Percentiles rank a stretch among this genome's conserved stretches.
Evolutionary conservation across 2,797 vertebrate species (phyloP).

Genomic region (Diplodus puntazzo): DNA sequence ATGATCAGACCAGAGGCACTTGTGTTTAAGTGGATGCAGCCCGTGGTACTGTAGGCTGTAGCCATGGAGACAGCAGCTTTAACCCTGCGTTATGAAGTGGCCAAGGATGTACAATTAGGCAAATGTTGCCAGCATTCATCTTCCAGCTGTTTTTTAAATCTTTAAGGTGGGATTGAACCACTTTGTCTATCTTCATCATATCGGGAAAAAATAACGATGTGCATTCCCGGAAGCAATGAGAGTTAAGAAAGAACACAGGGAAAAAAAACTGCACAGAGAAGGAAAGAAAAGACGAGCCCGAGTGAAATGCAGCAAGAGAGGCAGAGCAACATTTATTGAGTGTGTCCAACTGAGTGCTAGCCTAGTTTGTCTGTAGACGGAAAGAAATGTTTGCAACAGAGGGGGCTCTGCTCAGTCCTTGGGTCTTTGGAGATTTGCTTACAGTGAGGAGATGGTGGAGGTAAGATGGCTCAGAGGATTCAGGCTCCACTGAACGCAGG

Average conservation of each 20-base stretch:
- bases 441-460: constrained; percentile 78
- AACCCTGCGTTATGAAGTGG: constrained; percentile 66
- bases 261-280: constrained; percentile 3
- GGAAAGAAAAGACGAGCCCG: constrained; percentile 14
- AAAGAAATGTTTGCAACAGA: constrained; percentile 62
- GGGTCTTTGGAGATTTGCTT: constrained; percentile 80
- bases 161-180: constrained; percentile 45
- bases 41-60: constrained; percentile 70
- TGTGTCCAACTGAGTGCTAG: constrained; percentile 72
- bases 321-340: constrained; percentile 67
- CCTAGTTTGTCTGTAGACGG: constrained; percentile 66
- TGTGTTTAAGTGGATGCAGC: constrained; percentile 74
- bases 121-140: constrained; percentile 50
- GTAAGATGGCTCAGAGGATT: constrained; percentile 84
- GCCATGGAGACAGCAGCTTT: constrained; percentile 80
- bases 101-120: constrained; percentile 64
- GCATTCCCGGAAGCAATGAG: constrained; percentile 7
- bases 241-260: background rate
- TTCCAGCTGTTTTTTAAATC: constrained; percentile 32
- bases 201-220: constrained; percentile 6
- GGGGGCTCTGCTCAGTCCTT: constrained; percentile 60
- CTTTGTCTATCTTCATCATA: constrained; percentile 31
- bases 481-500: constrained; percentile 79
- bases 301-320: constrained; percentile 55
- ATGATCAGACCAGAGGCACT: constrained; percentile 75